A percentile compares a stretch with the other conserved stretches of the same genome.
phyloP scores from a whole-genome alignment of 1,140 invertebrate genomes.

The Habropoda laboriosa region DNA sequence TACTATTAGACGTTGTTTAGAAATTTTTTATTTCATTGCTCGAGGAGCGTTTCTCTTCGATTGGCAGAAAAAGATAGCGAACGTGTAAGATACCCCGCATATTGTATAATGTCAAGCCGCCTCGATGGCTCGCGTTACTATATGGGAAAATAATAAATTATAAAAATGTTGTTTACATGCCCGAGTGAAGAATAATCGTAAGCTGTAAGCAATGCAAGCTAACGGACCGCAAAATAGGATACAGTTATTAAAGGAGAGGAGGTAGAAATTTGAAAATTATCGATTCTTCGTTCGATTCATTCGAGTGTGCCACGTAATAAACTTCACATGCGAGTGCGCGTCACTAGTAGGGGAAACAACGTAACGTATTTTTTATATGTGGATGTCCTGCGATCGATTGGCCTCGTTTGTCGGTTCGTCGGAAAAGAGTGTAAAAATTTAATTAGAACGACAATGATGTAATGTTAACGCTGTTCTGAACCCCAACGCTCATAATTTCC shows the following conservation, averaged over 20 bases:
- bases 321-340: slow-evolving; percentile 47
- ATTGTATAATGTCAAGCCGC: neutral
- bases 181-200: slow-evolving; percentile 27
- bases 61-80: neutral
- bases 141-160: slow-evolving; percentile 32
- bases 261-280: slow-evolving; percentile 63
- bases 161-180: slow-evolving; percentile 32
- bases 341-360: slow-evolving; percentile 60
- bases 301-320: slow-evolving; percentile 59
- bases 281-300: slow-evolving; percentile 55
- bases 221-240: slow-evolving; percentile 40
- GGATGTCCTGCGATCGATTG: slow-evolving; percentile 61
- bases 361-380: slow-evolving; percentile 55
- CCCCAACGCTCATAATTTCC: neutral
- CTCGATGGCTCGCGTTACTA: neutral
- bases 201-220: slow-evolving; percentile 14
- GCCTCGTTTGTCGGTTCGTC: slow-evolving; percentile 57
- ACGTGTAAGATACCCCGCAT: neutral
- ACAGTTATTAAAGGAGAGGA: slow-evolving; percentile 26
- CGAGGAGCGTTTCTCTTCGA: no score
- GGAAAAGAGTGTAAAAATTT: slow-evolving; percentile 56
- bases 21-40: neutral
- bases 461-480: slow-evolving; percentile 11
- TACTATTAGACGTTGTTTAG: no score
- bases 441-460: slow-evolving; percentile 50